Base-by-base conservation (phyloP, 2,888 invertebrate genomes). In the Noctua janthina region DNA sequence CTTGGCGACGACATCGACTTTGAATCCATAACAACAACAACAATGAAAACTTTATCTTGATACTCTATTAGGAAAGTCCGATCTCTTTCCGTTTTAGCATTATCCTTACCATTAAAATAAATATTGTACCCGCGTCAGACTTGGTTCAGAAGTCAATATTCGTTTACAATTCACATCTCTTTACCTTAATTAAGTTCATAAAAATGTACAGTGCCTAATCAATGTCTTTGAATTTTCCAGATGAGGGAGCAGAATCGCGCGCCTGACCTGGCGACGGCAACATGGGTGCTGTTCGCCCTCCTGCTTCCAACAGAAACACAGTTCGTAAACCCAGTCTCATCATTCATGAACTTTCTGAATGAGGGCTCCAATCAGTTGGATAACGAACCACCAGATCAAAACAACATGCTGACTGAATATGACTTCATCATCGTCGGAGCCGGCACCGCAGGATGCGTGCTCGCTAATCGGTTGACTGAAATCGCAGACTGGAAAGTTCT, bases 361-460 rank as follows among this genome's bases (percentile, higher is more conserved):
- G 97, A 97, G 86, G 98, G 97, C 54, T 93, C 96, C 46, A 90
- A 92, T 11, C 97, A 97, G 85, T 93, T 95, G 15, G 94, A 95
- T 79, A 93, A 92, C 15, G 98, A 98, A 91, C 97, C 98, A 0
- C 93, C 94, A 0, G 97, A 98, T 85, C 95, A 97, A 49, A 92
- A 91, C 1, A 93, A 92, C 49, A 89, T 97, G 54, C 93, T 97
- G 1, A 93, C 96, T 17, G 97, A 98, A 91, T 98, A 98, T 90
- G 98, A 98, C 92, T 99, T 98, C 88, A 98, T 98, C 74, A 95
- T 98, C 35, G 98, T 98, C 7, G 98, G 98, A 2, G 98, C 98
- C 0, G 98, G 98, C 4, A 98, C 98, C 0, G 98, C 98, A 0
- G 98, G 98, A 2, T 98, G 98, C 83, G 97, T 98, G 0, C 82